Evolutionary conservation across 2,888 invertebrate genomes (phyloP), one percentile per base, ranked within the genome.

Genomic region (Amphimallon solstitiale): DNA sequence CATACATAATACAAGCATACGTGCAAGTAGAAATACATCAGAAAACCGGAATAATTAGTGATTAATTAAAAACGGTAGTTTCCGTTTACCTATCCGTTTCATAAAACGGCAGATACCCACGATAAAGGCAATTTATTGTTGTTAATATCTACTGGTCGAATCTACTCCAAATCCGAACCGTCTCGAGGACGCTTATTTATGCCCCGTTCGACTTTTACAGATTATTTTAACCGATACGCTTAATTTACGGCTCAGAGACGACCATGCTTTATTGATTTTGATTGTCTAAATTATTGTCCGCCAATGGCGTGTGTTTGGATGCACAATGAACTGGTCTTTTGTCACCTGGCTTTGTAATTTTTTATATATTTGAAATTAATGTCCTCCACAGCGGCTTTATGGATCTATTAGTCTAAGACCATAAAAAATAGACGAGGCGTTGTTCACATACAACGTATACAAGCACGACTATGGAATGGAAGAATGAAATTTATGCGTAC

Each of bases 21-120:
- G 35, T 12, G 35, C 23, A 35, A 35, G 51, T 37, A 51, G 17
- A 35, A 19, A 56, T 56, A 56, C 49, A 23, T 49, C 62, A 62
- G 38, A 49, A 64, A 65, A 49, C 65, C 65, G 65, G 65, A 65
- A 65, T 65, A 65, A 65, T 65, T 65, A 65, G 65, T 59, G 65
- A 59, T 65, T 56, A 65, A 65, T 65, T 65, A 65, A 59, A 59
- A 65, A 65, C 49, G 65, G 65, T 65, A 59, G 65, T 65, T 59
- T 65, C 65, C 65, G 59, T 59, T 65, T 65, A 48, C 49, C 65
- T 37, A 38, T 65, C 38, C 56, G 56, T 60, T 29, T 40, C 54
- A 40, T 56, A 56, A 40, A 40, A 21, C 40, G 56, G 40, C 23
- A 35, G 21, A 40, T 40, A 6, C 14, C 51, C 56, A 14, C 10